These are phyloP conservation scores for Sarotherodon lohbergeri DNA, from an alignment of 2,113 vertebrate species.

Conservation along the genomic window DNA sequence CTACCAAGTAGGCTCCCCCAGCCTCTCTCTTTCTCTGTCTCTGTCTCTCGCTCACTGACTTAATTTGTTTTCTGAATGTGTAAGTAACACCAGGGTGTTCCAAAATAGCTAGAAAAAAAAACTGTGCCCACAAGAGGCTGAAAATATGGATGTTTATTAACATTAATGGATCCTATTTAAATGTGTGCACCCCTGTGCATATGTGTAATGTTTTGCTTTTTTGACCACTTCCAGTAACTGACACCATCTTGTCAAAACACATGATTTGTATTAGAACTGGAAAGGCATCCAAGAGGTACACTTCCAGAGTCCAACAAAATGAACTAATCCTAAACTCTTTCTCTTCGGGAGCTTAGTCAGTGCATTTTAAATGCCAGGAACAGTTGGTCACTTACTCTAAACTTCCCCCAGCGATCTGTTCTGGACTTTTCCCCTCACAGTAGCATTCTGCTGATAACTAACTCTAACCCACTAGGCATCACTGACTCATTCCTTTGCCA, in stretches of 20 bases:
- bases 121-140: background rate
- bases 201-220: background rate
- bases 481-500: conserved; percentile 30
- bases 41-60: background rate
- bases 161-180: background rate
- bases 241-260: conserved; percentile 3
- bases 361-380: conserved; percentile 6
- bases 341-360: background rate
- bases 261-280: background rate
- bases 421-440: background rate
- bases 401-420: background rate
- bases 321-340: background rate
- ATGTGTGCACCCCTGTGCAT: background rate
- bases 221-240: background rate
- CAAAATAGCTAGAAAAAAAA: background rate
- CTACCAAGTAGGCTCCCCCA: conserved; percentile 7
- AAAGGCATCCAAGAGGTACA: background rate
- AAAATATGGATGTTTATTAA: too few relatives aligned
- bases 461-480: conserved; percentile 23
- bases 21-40: background rate
- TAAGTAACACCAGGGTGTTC: background rate
- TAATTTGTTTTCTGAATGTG: background rate
- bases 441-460: conserved; percentile 30
- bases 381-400: background rate
- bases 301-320: background rate